Percentiles rank a stretch among this genome's conserved stretches.
Evolutionary conservation across 1,140 invertebrate genomes (phyloP).

Genomic region (Heterodera carotae): DNA sequence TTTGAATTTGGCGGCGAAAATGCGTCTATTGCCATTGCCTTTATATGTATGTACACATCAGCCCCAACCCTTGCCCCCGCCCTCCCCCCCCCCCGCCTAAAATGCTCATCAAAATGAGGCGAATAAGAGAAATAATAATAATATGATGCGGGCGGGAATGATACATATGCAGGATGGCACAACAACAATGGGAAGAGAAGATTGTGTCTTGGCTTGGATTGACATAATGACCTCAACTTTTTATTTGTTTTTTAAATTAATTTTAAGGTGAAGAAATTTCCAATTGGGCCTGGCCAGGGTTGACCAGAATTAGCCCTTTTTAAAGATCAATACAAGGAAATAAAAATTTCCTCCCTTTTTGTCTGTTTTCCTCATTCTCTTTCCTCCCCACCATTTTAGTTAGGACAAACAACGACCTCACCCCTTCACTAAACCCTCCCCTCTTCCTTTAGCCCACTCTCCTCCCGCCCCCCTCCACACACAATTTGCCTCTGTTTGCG

Average conservation of each 20-base stretch:
- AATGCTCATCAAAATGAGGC: background rate
- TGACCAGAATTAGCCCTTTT: too few relatives aligned
- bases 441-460: background rate
- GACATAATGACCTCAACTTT: too few relatives aligned
- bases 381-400: background rate
- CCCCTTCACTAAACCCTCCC: conserved; percentile 1
- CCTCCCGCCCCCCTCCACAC: background rate
- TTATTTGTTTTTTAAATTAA: too few relatives aligned
- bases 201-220: too few relatives aligned
- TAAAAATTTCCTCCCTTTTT: too few relatives aligned
- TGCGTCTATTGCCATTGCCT: background rate
- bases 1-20: conserved; percentile 1
- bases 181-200: too few relatives aligned
- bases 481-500: conserved; percentile 1
- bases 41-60: background rate
- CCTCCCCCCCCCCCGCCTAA: background rate
- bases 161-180: too few relatives aligned
- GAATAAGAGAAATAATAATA: background rate
- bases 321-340: too few relatives aligned
- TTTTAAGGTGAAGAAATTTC: too few relatives aligned
- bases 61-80: too few relatives aligned
- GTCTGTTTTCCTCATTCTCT: background rate
- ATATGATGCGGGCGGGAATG: background rate
- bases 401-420: background rate
- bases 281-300: too few relatives aligned